phyloP scores from a whole-genome alignment of 2,797 vertebrate species.

The Gephyroberyx darwinii region DNA sequence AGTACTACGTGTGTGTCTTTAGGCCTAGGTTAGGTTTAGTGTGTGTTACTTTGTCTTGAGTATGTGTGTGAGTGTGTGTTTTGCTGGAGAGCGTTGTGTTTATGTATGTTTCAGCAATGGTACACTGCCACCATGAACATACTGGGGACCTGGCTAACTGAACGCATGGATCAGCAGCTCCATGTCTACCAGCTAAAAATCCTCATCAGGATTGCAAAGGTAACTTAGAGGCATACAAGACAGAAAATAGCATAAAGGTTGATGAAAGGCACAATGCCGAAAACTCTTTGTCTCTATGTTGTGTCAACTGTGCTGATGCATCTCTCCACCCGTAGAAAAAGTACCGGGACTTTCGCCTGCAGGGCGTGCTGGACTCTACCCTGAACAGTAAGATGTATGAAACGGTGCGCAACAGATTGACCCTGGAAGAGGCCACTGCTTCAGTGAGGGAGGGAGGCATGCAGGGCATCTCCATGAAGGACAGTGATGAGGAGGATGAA shows the following conservation, averaged over 20 bases:
- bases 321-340: constrained; percentile 86
- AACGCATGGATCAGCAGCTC: constrained; percentile 99
- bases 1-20: constrained; percentile 31
- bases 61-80: constrained; percentile 76
- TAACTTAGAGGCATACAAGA: constrained; percentile 57
- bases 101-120: constrained; percentile 99
- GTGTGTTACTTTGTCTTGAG: constrained; percentile 60
- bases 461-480: constrained; percentile 99
- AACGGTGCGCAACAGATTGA: constrained; percentile 96
- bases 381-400: constrained; percentile 99
- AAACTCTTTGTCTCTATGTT: not conserved
- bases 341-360: constrained; percentile 99
- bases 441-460: constrained; percentile 97
- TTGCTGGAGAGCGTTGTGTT: constrained; percentile 91
- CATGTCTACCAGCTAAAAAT: constrained; percentile 99
- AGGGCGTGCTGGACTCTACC: constrained; percentile 98
- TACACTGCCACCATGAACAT: constrained; percentile 99
- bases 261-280: not conserved
- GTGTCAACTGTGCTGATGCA: not conserved
- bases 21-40: constrained; percentile 34
- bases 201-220: constrained; percentile 99
- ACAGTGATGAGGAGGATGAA: constrained; percentile 98
- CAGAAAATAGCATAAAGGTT: not conserved
- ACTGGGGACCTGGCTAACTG: constrained; percentile 97
- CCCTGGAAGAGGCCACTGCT: constrained; percentile 94